A percentile compares a stretch with the other conserved stretches of the same genome.
phyloP scores from a whole-genome alignment of 2,888 invertebrate genomes.

The Seladonia tumulorum region DNA sequence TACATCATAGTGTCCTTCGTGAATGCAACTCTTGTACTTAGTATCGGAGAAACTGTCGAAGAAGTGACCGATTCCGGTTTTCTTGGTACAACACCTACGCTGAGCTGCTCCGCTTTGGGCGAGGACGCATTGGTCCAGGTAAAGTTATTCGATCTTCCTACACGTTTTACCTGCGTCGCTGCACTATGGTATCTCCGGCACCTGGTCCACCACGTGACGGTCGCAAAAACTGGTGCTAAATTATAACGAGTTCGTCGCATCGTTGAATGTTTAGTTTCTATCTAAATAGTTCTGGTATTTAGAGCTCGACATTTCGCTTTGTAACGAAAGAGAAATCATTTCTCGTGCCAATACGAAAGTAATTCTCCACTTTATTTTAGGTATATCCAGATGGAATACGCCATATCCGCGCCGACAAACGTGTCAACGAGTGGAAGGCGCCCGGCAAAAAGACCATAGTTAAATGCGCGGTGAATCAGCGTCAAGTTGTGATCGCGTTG shows the following conservation, averaged over 20 bases:
- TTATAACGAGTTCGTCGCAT: slow-evolving; percentile 78
- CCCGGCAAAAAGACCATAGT: slow-evolving; percentile 98
- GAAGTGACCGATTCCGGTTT: slow-evolving; percentile 99
- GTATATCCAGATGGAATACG: slow-evolving; percentile 99
- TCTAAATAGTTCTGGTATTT: slow-evolving; percentile 79
- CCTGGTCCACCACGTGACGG: slow-evolving; percentile 81
- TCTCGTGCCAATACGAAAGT: not conserved
- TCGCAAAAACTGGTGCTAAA: slow-evolving; percentile 81
- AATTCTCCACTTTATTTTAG: slow-evolving; percentile 80
- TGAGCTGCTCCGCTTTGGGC: slow-evolving; percentile 98
- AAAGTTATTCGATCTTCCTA: slow-evolving; percentile 32
- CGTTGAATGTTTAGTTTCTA: slow-evolving; percentile 78
- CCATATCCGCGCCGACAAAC: slow-evolving; percentile 98
- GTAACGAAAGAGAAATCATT: not conserved
- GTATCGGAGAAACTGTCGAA: slow-evolving; percentile 99
- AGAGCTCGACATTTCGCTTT: slow-evolving; percentile 74
- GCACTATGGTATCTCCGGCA: slow-evolving; percentile 84
- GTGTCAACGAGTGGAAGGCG: slow-evolving; percentile 99
- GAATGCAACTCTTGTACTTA: slow-evolving; percentile 98
- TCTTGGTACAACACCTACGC: slow-evolving; percentile 98
- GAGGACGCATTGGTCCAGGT: slow-evolving; percentile 99
- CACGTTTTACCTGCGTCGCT: slow-evolving; percentile 5
- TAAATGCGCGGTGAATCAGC: slow-evolving; percentile 98
- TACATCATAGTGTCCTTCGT: slow-evolving; percentile 99
- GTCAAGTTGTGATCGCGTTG: slow-evolving; percentile 99